Percentiles rank a stretch among this genome's conserved stretches.
Conservation (phyloP, 2,888 invertebrate genomes). For the Galeopsomyia nigrocyanea region DNA sequence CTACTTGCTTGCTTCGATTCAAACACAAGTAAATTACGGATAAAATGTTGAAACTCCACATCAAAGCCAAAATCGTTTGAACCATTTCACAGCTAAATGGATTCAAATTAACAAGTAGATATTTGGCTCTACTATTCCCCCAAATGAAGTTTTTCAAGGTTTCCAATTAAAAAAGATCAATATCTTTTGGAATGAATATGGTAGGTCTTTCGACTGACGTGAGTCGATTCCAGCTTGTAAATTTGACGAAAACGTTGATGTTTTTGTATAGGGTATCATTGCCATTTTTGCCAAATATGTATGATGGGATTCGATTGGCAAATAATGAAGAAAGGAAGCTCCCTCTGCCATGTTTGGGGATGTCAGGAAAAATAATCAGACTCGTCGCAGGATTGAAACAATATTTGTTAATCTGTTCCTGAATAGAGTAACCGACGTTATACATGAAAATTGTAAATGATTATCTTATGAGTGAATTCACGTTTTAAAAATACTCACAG, state of each 20-base stretch:
- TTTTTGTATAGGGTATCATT: too few species aligned
- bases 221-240: neutral
- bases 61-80: neutral
- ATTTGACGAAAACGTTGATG: constrained; percentile 3
- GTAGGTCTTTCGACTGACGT: neutral
- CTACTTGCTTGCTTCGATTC: neutral
- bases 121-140: constrained; percentile 4
- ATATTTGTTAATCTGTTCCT: too few species aligned
- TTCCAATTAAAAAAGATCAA: neutral
- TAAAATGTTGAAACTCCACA: constrained; percentile 7
- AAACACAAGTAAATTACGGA: neutral
- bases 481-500: too few species aligned
- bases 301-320: constrained; percentile 13
- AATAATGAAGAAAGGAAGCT: too few species aligned
- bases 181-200: neutral
- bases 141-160: constrained; percentile 10
- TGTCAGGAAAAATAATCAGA: too few species aligned
- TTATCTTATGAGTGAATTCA: too few species aligned
- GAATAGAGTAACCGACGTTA: too few species aligned
- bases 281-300: too few species aligned
- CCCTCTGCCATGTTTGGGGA: too few species aligned
- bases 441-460: too few species aligned
- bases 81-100: neutral
- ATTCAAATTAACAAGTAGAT: neutral
- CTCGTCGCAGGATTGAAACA: too few species aligned